Evolutionary conservation across 2,113 vertebrate species (phyloP), one percentile per base, ranked within the genome.

Genomic region (Thunnus thynnus): DNA sequence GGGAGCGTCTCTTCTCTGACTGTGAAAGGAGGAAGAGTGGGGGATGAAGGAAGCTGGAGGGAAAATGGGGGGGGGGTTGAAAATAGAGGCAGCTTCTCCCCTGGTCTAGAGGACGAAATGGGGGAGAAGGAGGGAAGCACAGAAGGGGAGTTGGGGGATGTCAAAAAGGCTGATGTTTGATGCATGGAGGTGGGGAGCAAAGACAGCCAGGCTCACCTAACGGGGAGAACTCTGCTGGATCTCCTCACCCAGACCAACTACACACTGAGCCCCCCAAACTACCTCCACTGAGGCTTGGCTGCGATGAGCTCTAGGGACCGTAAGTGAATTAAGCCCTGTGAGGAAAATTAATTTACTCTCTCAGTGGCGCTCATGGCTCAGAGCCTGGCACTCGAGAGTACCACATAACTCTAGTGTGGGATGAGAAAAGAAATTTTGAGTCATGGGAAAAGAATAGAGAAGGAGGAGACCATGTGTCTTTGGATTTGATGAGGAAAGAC

Each of bases 341-440:
- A 56, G 69, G 78, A 64, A 85, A 87, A 89, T 87, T 61, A 55
- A 89, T 90, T 85, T 78, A 83, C 83, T 87, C 81, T 83, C 62
- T 65, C 52, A 57, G 72, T 11, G 47, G 78, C 65, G 52, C 73
- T 88, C 76, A 73, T 5, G 5, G 72, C 61, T 82, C 52, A 68
- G 3, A 80, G 64, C n/a, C 36, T 41, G 51, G 76, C 0, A 30
- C 58, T 22, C 41, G 55, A 61, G 41, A 81, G 70, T 12, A 13
- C 72, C 30, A 61, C 55, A 71, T 50, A 52, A 70, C 71, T 56
- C 74, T 27, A 50, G n/a, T 12, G 67, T 78, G 48, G 50, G 58
- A 82, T 27, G 41, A 67, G 48, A 64, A 55, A 61, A 64, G 44
- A 69, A 20, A 75, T 41, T 74, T 50, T 54, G 58, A 68, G 25